phyloP scores from a whole-genome alignment of 2,113 vertebrate species.

The Atlantisia rogersi region DNA sequence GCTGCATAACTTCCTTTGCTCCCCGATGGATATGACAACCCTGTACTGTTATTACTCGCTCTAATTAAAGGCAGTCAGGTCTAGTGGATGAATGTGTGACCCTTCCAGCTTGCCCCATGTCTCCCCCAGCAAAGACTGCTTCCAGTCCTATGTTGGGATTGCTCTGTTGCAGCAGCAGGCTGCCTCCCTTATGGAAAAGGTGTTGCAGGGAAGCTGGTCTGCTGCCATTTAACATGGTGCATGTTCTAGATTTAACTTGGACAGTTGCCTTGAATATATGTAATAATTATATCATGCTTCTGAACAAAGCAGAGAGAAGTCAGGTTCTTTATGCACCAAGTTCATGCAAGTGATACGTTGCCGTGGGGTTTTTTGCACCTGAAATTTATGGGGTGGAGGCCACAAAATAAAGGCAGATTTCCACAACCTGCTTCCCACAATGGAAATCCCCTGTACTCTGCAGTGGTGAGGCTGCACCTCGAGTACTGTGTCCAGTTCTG shows the following conservation, averaged over 20 bases:
- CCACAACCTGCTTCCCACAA: not conserved
- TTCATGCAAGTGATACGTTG: not conserved
- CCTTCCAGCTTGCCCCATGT: not conserved
- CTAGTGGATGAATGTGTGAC: not conserved
- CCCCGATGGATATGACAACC: not conserved
- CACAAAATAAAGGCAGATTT: not conserved
- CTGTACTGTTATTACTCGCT: not conserved
- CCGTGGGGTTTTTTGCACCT: not conserved
- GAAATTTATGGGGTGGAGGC: not conserved
- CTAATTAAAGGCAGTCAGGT: not conserved
- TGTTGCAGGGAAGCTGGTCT: not conserved
- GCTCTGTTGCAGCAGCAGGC: rapidly evolving
- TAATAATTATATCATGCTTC: rapidly evolving
- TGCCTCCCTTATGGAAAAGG: not conserved
- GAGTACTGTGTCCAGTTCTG: no score
- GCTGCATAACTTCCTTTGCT: not conserved
- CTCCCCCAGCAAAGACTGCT: not conserved
- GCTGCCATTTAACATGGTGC: not conserved
- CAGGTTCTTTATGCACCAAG: not conserved
- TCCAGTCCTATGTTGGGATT: rapidly evolving
- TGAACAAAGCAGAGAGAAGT: not conserved
- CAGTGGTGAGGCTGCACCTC: no score
- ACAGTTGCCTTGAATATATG: not conserved
- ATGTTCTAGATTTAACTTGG: not conserved
- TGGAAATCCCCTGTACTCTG: no score